These are phyloP conservation scores for Plotosus lineatus DNA, from an alignment of 2,113 vertebrate genomes.

Conservation along the genomic window DNA sequence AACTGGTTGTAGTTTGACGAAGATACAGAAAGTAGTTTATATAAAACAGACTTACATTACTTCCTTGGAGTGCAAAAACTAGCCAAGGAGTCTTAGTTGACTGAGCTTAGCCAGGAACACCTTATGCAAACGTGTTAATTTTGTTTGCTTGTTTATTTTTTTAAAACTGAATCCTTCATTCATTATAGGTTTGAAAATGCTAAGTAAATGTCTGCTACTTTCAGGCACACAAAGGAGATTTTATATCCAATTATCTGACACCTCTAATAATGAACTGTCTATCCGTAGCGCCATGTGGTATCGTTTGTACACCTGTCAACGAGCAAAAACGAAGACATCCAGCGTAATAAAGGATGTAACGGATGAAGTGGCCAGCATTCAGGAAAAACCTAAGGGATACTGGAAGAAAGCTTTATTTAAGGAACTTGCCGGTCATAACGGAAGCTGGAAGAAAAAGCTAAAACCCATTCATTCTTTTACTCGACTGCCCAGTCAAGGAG, in stretches of 20 bases:
- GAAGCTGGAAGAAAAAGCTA: constrained; percentile 67
- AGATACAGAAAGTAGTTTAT: not conserved
- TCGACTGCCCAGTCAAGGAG: constrained; percentile 76
- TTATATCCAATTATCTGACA: constrained; percentile 8
- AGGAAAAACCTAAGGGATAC: constrained; percentile 67
- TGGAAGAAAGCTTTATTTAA: constrained; percentile 83
- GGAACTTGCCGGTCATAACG: constrained; percentile 65
- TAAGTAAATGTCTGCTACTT: constrained; percentile 12
- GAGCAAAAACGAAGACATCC: constrained; percentile 56
- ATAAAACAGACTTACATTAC: not conserved
- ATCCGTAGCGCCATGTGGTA: constrained; percentile 79
- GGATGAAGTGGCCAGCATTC: constrained; percentile 47
- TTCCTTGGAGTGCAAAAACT: not conserved
- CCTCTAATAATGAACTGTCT: constrained; percentile 22
- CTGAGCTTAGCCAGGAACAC: too few species aligned
- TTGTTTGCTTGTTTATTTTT: too few species aligned
- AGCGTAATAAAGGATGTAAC: constrained; percentile 52
- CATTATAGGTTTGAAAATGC: not conserved
- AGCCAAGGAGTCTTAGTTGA: not conserved
- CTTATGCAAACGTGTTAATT: constrained; percentile 11
- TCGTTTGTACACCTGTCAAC: constrained; percentile 69
- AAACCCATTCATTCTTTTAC: constrained; percentile 71
- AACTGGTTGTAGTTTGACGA: not conserved
- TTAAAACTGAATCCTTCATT: not conserved
- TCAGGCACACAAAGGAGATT: not conserved